These are phyloP conservation scores for Bothrops jararaca DNA, from an alignment of 2,113 vertebrate species.

Conservation along the genomic window DNA sequence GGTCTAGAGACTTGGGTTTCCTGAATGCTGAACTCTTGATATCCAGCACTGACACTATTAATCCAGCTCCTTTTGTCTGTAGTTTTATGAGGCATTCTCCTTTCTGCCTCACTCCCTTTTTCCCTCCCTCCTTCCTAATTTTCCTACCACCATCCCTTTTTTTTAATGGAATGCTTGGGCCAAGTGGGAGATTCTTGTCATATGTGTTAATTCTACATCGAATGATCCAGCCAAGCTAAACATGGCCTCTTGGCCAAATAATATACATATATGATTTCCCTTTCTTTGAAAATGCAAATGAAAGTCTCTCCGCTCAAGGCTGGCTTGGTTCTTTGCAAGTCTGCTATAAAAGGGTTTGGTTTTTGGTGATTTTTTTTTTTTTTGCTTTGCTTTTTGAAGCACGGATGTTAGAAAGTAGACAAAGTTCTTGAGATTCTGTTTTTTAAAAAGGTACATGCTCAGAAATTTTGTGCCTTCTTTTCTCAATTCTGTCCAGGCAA, in stretches of 20 bases:
- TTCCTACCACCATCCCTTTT: background rate
- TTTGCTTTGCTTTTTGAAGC: background rate
- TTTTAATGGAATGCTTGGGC: constrained; percentile 1
- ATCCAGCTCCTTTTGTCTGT: background rate
- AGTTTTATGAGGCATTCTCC: background rate
- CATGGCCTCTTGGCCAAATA: constrained; percentile 35
- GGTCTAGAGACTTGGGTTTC: background rate
- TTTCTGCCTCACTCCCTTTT: background rate
- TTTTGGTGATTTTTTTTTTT: background rate
- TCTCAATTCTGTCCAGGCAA: background rate
- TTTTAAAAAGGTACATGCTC: background rate
- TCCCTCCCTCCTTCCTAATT: background rate
- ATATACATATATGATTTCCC: constrained; percentile 23
- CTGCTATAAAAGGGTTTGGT: constrained; percentile 14
- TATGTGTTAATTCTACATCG: constrained; percentile 16
- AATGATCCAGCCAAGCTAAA: constrained; percentile 53
- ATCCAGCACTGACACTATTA: background rate
- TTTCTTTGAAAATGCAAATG: constrained; percentile 14
- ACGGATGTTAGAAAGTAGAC: background rate
- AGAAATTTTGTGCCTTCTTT: background rate
- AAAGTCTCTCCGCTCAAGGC: constrained; percentile 3
- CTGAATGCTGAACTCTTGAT: too few relatives aligned
- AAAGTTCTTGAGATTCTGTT: background rate
- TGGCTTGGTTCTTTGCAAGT: background rate
- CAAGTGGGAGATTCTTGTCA: constrained; percentile 19